These are phyloP conservation scores for Strigamia crassipes DNA, from an alignment of 2,888 invertebrate genomes.

Conservation along the genomic window DNA sequence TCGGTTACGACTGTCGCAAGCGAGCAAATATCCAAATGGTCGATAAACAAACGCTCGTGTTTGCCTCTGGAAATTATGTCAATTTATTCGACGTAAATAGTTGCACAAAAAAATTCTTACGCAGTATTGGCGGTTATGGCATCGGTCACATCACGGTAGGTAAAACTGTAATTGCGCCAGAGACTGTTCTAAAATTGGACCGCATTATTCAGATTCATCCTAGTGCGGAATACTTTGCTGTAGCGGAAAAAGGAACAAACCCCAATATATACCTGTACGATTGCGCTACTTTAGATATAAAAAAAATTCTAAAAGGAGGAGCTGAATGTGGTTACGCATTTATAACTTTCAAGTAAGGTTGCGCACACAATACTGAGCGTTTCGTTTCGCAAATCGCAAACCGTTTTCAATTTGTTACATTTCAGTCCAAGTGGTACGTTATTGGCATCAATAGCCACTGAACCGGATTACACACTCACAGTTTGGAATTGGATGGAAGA, in stretches of 20 bases:
- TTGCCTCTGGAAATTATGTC: background rate
- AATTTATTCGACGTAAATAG: background rate
- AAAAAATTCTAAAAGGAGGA: conserved; percentile 76
- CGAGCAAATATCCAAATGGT: background rate
- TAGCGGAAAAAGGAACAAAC: conserved; percentile 77
- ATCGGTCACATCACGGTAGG: background rate
- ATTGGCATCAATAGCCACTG: conserved; percentile 79
- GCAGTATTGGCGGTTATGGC: background rate
- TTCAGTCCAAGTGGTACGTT: conserved; percentile 76
- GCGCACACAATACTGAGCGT: too few relatives aligned
- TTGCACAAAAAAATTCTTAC: background rate
- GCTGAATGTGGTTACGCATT: conserved; percentile 74
- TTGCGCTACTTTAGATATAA: conserved; percentile 78
- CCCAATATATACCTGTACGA: conserved; percentile 81
- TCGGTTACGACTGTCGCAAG: background rate
- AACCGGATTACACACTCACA: conserved; percentile 84
- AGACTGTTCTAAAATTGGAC: too few relatives aligned
- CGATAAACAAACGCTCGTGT: background rate
- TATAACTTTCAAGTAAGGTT: conserved; percentile 62
- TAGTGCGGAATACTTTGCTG: conserved; percentile 70
- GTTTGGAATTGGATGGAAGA: conserved; percentile 86
- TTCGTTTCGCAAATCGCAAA: too few relatives aligned
- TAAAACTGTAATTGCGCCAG: background rate
- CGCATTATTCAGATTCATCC: conserved; percentile 65
- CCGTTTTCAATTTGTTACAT: too few relatives aligned